Conservation (phyloP, 1,140 invertebrate genomes). For the Zelostemma sp. region DNA sequence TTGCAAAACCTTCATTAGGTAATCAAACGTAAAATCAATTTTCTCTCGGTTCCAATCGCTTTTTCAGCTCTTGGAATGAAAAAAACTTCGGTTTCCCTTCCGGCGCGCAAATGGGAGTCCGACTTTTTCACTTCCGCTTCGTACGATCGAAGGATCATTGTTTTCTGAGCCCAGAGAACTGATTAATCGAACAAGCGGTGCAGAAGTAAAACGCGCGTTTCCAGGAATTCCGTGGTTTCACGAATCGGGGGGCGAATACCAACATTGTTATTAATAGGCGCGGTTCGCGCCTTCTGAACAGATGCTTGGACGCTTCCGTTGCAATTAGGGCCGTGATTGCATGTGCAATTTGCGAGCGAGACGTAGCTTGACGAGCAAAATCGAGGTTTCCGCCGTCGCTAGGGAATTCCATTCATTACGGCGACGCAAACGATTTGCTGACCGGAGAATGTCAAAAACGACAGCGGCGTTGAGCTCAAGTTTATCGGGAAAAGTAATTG, state of each 20-base stretch:
- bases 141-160: not conserved
- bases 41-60: not conserved
- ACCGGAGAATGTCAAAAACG: no score
- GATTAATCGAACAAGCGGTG: not conserved
- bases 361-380: not conserved
- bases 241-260: not conserved
- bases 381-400: not conserved
- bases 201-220: not conserved
- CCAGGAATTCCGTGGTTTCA: constrained; percentile 1
- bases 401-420: not conserved
- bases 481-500: no score
- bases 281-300: not conserved
- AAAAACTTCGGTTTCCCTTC: no score
- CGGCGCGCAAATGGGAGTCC: no score
- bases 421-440: not conserved
- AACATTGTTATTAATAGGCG: constrained; percentile 4
- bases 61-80: no score
- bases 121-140: not conserved
- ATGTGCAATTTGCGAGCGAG: not conserved
- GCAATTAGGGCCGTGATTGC: not conserved
- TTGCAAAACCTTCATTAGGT: not conserved
- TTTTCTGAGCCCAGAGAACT: not conserved
- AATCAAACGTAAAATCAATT: not conserved
- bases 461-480: no score
- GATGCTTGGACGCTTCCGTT: not conserved